Evolutionary conservation across 2,113 vertebrate genomes (phyloP), one percentile per base, ranked within the genome.

Genomic region (Ramphastos sulfuratus): DNA sequence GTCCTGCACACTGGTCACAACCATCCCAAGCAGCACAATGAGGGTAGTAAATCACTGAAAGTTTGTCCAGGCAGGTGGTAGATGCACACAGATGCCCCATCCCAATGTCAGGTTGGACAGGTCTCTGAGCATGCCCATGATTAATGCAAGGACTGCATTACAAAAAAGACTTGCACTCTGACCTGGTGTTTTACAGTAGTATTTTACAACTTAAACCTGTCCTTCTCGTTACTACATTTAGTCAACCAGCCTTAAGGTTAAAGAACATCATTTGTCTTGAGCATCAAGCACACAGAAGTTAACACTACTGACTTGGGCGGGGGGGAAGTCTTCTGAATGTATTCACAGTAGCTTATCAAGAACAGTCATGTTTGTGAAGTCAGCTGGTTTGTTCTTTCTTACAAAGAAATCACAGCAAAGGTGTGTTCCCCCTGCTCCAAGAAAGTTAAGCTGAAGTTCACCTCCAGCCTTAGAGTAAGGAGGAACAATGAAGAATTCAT

Each of bases 91-190:
- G 55, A 39, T 25, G 15, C 25, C 44, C 19, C 25, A 50, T 37
- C 15, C 27, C 46, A 19, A 1, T 0, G 13, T 25, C 18, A 82
- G 8, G 24, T 2, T 24, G 7, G 10, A 48, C 0, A 2, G 4
- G 28, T 11, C 27, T 52, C 42, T 44, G 4, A 86, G 48, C 23
- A 27, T 5, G 25, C 23, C 28, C 18, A 5, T 55, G 16, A 25
- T 44, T 21, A n/a, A 0, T 21, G 15, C 42, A 48, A 31, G 9
- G 7, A 48, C 18, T 48, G 9, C 46, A 48, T 18, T 48, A 48
- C 15, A 18, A 17, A 50, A 48, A 7, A 31, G 13, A 63, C 8
- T 44, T 14, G 6, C 28, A 19, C 18, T 50, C 48, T 14, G 13
- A 82, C 37, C 31, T 2, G 2, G 5, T 28, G 54, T 48, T 61